A percentile compares a stretch with the other conserved stretches of the same genome.
phyloP scores from a whole-genome alignment of 2,113 vertebrate genomes.

The Rana temporaria region DNA sequence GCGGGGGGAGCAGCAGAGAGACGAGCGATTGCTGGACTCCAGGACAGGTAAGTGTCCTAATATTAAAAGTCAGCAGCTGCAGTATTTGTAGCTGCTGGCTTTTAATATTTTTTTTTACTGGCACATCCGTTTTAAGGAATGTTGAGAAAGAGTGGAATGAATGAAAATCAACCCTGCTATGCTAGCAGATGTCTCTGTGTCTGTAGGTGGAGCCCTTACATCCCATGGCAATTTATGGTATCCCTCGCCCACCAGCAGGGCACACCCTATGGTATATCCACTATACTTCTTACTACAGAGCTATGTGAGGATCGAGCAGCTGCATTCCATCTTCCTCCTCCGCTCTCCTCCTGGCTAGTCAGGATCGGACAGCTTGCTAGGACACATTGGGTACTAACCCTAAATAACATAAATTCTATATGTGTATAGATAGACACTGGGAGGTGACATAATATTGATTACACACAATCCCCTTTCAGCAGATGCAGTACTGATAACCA shows the following conservation, averaged over 20 bases:
- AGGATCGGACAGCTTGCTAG: not conserved
- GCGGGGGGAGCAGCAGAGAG: no score
- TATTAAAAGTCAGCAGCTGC: no score
- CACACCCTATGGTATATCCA: conserved; percentile 24
- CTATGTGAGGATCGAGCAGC: conserved; percentile 38
- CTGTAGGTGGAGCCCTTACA: conserved; percentile 24
- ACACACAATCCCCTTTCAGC: not conserved
- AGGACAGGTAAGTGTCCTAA: no score
- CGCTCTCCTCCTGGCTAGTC: not conserved
- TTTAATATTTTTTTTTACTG: no score
- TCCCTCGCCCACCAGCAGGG: conserved; percentile 25
- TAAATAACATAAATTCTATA: not conserved
- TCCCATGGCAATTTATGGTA: conserved; percentile 21
- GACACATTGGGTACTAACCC: not conserved
- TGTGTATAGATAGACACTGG: conserved; percentile 7
- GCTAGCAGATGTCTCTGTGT: conserved; percentile 5
- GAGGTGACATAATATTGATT: not conserved
- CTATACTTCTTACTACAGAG: conserved; percentile 9
- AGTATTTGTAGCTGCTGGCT: no score
- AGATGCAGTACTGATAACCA: not conserved
- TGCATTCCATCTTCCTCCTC: conserved; percentile 13
- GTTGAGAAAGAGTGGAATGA: conserved; percentile 9
- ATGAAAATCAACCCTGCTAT: not conserved
- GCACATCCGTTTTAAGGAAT: no score
- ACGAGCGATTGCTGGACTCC: no score